Evolutionary conservation across 2,113 vertebrate genomes (phyloP).

Genomic region (Sander lucioperca): DNA sequence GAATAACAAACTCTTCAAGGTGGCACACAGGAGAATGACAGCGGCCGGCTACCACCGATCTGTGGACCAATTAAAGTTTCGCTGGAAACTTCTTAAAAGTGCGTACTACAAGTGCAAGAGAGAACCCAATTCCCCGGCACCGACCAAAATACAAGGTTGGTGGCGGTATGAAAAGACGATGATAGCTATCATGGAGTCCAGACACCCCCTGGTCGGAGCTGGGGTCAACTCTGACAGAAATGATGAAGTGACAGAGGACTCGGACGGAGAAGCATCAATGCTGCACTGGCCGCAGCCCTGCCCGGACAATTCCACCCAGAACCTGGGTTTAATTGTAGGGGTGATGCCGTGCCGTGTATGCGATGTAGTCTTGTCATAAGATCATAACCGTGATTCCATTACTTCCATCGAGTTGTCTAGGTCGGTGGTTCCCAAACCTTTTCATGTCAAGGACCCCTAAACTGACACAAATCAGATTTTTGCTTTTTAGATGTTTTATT

Average conservation of each 20-base stretch:
- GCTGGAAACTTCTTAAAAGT: slow-evolving; percentile 79
- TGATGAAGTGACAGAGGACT: slow-evolving; percentile 66
- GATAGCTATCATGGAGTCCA: slow-evolving; percentile 73
- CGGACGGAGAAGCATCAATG: slow-evolving; percentile 60
- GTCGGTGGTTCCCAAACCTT: too few species aligned
- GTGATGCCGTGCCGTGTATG: slow-evolving; percentile 2
- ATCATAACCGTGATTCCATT: slow-evolving; percentile 6
- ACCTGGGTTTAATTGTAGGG: slow-evolving; percentile 75
- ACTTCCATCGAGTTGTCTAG: neutral
- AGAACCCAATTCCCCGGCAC: slow-evolving; percentile 38
- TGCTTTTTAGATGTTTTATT: too few species aligned
- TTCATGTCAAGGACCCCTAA: too few species aligned
- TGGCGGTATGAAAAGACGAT: slow-evolving; percentile 70
- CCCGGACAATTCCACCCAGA: slow-evolving; percentile 48
- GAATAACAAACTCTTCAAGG: slow-evolving; percentile 70
- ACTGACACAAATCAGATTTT: too few species aligned
- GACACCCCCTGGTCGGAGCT: slow-evolving; percentile 52
- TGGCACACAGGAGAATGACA: slow-evolving; percentile 72
- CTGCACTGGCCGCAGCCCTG: slow-evolving; percentile 58
- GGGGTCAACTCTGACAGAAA: slow-evolving; percentile 53
- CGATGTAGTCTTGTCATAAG: slow-evolving; percentile 13
- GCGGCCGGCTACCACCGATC: slow-evolving; percentile 69
- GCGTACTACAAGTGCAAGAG: slow-evolving; percentile 72
- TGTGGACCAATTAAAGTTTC: slow-evolving; percentile 74
- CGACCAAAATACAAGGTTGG: slow-evolving; percentile 73